Evolutionary conservation across 2,113 vertebrate species (phyloP).

Genomic region (Datnioides undecimradiatus): DNA sequence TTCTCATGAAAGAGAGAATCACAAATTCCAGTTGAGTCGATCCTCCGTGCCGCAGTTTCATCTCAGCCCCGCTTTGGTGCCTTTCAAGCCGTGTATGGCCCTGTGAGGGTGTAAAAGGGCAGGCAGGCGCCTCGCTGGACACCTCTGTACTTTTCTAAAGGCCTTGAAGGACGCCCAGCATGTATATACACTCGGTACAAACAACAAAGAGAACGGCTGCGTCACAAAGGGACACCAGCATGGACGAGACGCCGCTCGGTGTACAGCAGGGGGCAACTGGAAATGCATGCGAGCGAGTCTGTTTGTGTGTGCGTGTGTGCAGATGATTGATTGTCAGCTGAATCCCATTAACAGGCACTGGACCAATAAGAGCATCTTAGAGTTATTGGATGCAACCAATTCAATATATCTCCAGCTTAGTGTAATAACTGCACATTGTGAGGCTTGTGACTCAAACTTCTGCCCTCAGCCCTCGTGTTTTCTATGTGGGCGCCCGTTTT

Average conservation of each 20-base stretch:
- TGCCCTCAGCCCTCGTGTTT: constrained; percentile 10
- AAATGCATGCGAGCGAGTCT: neutral
- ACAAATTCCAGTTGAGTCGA: neutral
- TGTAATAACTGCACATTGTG: constrained; percentile 23
- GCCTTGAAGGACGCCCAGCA: constrained; percentile 65
- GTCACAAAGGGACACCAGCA: constrained; percentile 47
- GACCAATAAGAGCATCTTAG: constrained; percentile 34
- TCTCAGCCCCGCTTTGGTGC: constrained; percentile 11
- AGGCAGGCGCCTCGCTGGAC: constrained; percentile 55
- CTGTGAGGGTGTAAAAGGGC: constrained; percentile 56
- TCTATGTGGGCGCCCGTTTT: neutral
- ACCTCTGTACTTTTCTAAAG: constrained; percentile 54
- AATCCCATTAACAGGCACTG: constrained; percentile 53
- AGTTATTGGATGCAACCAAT: constrained; percentile 37
- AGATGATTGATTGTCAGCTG: constrained; percentile 43
- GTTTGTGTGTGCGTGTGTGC: constrained; percentile 26
- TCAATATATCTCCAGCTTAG: constrained; percentile 29
- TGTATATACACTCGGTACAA: constrained; percentile 50
- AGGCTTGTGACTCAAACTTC: constrained; percentile 12
- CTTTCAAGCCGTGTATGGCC: constrained; percentile 45
- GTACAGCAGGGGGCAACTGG: constrained; percentile 8
- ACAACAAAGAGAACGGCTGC: constrained; percentile 61
- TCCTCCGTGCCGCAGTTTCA: constrained; percentile 27
- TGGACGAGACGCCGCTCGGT: constrained; percentile 9
- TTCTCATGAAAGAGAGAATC: constrained; percentile 16